phyloP scores from a whole-genome alignment of 2,888 invertebrate species.

The Nymphalis polychloros region DNA sequence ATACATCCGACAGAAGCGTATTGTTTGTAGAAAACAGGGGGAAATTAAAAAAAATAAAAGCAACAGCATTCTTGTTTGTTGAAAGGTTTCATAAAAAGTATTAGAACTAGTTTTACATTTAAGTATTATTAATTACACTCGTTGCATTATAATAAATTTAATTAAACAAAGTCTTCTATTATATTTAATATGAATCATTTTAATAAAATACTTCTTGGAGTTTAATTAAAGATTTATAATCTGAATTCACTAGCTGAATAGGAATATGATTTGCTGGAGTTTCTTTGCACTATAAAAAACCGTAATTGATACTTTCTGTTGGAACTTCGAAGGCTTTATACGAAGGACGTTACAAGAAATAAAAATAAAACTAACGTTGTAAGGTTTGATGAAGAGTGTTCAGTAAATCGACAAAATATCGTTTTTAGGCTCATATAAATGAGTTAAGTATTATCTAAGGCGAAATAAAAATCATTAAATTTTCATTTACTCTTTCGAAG shows the following conservation, averaged over 20 bases:
- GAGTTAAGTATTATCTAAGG: background rate
- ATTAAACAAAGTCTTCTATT: conserved; percentile 5
- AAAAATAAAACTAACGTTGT: background rate
- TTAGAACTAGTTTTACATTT: too few species aligned
- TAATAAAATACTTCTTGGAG: background rate
- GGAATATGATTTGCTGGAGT: background rate
- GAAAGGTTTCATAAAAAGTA: too few species aligned
- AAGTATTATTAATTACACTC: too few species aligned
- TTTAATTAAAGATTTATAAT: background rate
- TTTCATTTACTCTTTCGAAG: conserved; percentile 7
- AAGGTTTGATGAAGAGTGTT: background rate
- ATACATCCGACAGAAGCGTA: too few species aligned
- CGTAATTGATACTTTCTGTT: background rate
- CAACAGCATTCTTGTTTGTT: too few species aligned
- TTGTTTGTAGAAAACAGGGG: too few species aligned
- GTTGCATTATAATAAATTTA: background rate
- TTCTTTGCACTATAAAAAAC: background rate
- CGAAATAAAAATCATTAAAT: background rate
- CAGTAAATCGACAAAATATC: background rate
- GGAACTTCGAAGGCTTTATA: background rate
- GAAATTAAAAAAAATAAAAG: too few species aligned
- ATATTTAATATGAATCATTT: background rate
- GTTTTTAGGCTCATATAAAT: too few species aligned
- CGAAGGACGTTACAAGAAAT: conserved; percentile 3
- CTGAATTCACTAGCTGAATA: background rate